Percentiles rank a stretch among this genome's conserved stretches.
Conservation (phyloP, 2,797 vertebrate genomes). For the Sebastes hopkinsi region DNA sequence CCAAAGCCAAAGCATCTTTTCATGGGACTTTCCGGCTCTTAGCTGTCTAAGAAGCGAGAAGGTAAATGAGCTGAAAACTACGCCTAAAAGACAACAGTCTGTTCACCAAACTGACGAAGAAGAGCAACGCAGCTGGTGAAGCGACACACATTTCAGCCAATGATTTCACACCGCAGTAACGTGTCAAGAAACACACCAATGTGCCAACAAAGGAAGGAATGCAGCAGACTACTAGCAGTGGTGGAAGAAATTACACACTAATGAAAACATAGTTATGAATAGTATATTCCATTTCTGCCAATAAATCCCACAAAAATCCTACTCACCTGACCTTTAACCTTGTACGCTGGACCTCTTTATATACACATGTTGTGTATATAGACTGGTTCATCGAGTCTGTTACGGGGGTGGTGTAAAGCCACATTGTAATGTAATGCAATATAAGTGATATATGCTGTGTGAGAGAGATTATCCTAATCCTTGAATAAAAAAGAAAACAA, state of each 20-base stretch:
- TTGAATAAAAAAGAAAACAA: slow-evolving; percentile 1
- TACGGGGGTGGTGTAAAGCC: background rate
- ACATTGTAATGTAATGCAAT: background rate
- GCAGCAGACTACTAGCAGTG: background rate
- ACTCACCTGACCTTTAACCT: no score
- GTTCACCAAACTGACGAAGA: no score
- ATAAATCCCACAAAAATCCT: no score
- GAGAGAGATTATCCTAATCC: slow-evolving; percentile 47
- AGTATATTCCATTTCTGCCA: no score
- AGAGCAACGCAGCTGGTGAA: background rate
- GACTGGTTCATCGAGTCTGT: background rate
- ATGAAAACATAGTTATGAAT: no score
- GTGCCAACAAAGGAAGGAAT: background rate
- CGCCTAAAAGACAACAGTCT: no score
- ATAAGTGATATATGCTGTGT: background rate
- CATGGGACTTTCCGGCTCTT: background rate
- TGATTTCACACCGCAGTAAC: background rate
- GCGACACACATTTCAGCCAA: background rate
- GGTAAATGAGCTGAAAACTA: background rate
- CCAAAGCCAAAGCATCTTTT: background rate
- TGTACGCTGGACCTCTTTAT: no score
- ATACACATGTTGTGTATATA: no score
- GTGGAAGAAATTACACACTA: no score
- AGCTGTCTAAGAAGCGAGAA: background rate
- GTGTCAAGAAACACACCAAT: background rate